Percentiles rank a stretch among this genome's conserved stretches.
Evolutionary conservation across 2,888 invertebrate species (phyloP).

Genomic region (Stenodema calcarata): DNA sequence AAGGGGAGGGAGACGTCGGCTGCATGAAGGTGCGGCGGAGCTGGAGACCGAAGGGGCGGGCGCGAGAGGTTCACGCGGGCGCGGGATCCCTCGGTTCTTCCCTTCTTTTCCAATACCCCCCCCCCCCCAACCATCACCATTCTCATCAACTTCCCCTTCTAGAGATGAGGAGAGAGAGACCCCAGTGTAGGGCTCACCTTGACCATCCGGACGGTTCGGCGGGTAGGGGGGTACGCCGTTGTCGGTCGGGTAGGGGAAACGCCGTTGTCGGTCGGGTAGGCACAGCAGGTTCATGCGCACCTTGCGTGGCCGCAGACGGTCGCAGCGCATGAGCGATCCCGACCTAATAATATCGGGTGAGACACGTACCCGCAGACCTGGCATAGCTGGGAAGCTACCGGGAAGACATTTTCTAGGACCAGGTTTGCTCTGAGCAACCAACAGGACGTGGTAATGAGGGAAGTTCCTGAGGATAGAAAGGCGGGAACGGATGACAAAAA

Average conservation of each 20-base stretch:
- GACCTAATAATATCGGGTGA: background rate
- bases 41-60: background rate
- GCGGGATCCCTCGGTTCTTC: background rate
- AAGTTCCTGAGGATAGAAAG: background rate
- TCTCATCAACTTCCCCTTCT: background rate
- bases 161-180: background rate
- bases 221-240: too few relatives aligned
- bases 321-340: conserved; percentile 10
- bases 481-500: too few relatives aligned
- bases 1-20: background rate
- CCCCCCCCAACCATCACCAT: background rate
- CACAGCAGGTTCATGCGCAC: conserved; percentile 29
- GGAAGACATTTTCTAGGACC: background rate
- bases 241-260: background rate
- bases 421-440: too few relatives aligned
- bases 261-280: background rate
- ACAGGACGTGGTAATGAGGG: background rate
- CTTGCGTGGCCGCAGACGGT: conserved; percentile 5
- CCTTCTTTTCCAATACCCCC: background rate
- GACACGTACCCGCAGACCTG: too few relatives aligned
- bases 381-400: background rate
- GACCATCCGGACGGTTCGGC: background rate
- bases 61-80: background rate
- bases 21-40: background rate
- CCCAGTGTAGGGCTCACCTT: background rate